A percentile compares a stretch with the other conserved stretches of the same genome.
Conservation (phyloP, 2,113 vertebrate genomes). For the Paralichthys olivaceus region DNA sequence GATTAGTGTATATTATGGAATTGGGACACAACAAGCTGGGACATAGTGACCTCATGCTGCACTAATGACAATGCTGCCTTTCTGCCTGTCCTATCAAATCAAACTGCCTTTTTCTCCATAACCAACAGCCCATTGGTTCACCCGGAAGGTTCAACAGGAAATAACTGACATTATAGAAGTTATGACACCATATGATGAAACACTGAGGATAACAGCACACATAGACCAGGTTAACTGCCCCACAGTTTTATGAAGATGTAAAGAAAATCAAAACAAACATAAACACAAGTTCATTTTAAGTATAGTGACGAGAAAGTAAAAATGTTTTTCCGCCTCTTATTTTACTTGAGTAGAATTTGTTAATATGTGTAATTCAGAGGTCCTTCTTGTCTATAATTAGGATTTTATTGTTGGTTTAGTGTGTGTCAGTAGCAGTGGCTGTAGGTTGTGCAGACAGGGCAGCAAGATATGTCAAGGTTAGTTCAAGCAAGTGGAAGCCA, state of each 20-base stretch:
- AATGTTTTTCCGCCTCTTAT: no score
- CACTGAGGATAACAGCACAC: not conserved
- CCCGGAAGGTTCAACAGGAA: slow-evolving; percentile 23
- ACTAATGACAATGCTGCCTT: not conserved
- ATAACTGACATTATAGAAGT: slow-evolving; percentile 21
- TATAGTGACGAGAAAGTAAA: not conserved
- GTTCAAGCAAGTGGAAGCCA: slow-evolving; percentile 49
- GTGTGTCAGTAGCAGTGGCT: slow-evolving; percentile 24
- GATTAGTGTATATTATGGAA: not conserved
- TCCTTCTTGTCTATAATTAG: not conserved
- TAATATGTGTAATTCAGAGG: not conserved
- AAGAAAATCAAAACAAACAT: not conserved
- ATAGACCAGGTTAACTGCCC: not conserved
- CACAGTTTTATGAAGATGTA: not conserved
- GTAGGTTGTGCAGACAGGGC: slow-evolving; percentile 14
- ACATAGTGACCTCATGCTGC: not conserved
- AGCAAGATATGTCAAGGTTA: slow-evolving; percentile 46
- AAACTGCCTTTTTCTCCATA: not conserved
- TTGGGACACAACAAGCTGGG: not conserved
- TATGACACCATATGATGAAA: slow-evolving; percentile 7
- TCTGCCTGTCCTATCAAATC: not conserved
- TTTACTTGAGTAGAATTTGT: not conserved
- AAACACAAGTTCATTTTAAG: not conserved
- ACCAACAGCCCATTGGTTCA: slow-evolving; percentile 9
- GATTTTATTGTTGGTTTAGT: slow-evolving; percentile 23